Evolutionary conservation across 23 tunicate species (phyloP), one percentile per base, ranked within the genome.

Genomic region (Diplosoma virens): DNA sequence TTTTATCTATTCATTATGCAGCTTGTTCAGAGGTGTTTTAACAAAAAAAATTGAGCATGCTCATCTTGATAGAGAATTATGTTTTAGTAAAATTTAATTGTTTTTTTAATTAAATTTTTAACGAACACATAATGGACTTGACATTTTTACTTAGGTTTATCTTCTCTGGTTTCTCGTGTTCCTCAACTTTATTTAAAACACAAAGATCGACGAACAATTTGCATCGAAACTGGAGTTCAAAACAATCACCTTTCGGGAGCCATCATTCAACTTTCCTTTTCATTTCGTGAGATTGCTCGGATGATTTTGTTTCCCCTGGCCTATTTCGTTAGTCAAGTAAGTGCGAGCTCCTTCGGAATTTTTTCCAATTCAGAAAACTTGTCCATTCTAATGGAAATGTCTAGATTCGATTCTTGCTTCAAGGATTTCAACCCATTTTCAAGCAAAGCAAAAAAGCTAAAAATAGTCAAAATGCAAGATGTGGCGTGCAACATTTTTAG

Each of bases 161-260:
- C 83, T 22, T 67, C 90, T 2, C 9, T 70, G 17, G 71, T 78
- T 1, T 78, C 90, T 28, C 31, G 71, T 2, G 28, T 71, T 2
- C 76, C 73, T 0, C 30, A 17, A 1, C 50, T 76, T 14, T 24
- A 4, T 1, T 58, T 79, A 27, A 11, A 48, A 1, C 92, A 79
- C 75, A 21, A 60, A 24, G 74, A 79, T 23, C 52, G 92, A 23
- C 58, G 80, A 32, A 79, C 84, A 24, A 77, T 86, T 18, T 54
- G 37, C 36, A 21, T 86, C 58, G 92, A 86, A 35, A 86, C 84
- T 5, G 92, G 92, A 61, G 64, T 86, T 18, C 92, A 86, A 72
- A 86, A 86, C 66, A 48, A 74, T 14, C 92, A 86, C 29, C 65
- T 86, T 5, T 79, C 92, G 0, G 58, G 55, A 23, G 61, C 74